Evolutionary conservation across 2,888 invertebrate genomes (phyloP).

Genomic region (Sarcophaga carnaria): DNA sequence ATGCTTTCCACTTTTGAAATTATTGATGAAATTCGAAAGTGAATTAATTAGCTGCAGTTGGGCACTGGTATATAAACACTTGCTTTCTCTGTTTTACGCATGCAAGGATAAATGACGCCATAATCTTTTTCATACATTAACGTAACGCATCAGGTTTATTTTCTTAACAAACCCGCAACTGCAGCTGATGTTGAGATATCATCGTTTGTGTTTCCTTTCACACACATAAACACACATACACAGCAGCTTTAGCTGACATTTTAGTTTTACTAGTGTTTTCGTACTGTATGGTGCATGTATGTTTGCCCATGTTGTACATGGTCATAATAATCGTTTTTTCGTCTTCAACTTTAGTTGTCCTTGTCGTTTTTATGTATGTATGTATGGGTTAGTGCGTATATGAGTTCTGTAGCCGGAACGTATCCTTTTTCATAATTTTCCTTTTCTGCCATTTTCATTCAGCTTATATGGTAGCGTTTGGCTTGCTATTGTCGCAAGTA

Average conservation of each 20-base stretch:
- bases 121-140: not conserved
- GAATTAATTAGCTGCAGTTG: too few relatives aligned
- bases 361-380: not conserved
- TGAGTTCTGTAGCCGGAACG: not conserved
- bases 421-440: slow-evolving; percentile 39
- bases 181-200: slow-evolving; percentile 34
- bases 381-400: not conserved
- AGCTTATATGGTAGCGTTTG: not conserved
- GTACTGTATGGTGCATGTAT: too few relatives aligned
- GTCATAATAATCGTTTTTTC: too few relatives aligned
- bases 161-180: slow-evolving; percentile 45
- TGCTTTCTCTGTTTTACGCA: not conserved
- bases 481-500: slow-evolving; percentile 9
- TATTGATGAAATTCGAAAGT: too few relatives aligned
- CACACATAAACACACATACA: not conserved
- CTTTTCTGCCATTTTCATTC: not conserved
- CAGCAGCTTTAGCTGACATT: too few relatives aligned
- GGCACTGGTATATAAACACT: not conserved
- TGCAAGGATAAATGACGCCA: too few relatives aligned
- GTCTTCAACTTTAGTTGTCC: too few relatives aligned
- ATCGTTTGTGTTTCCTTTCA: too few relatives aligned
- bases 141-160: slow-evolving; percentile 42
- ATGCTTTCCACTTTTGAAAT: too few relatives aligned
- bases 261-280: too few relatives aligned
- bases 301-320: too few relatives aligned